phyloP scores from a whole-genome alignment of 2,113 vertebrate species.

The Lathamus discolor region DNA sequence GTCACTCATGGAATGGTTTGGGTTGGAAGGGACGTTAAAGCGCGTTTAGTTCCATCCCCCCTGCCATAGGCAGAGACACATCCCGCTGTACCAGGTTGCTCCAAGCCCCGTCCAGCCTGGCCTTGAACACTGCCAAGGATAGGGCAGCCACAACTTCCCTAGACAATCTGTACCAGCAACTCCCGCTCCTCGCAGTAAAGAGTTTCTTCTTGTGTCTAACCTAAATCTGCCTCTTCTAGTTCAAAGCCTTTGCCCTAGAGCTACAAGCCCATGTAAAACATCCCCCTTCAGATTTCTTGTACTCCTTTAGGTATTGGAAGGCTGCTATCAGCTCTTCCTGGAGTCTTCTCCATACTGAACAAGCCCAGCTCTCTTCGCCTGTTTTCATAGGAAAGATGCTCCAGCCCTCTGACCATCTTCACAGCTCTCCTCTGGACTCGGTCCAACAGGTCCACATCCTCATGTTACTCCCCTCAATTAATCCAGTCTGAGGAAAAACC shows the following conservation, averaged over 20 bases:
- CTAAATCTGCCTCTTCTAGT: not conserved
- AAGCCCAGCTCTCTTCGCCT: not conserved
- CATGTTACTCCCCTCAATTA: not conserved
- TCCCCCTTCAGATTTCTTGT: not conserved
- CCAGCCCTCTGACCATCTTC: not conserved
- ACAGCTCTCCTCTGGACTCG: not conserved
- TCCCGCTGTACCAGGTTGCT: not conserved
- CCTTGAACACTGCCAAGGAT: not conserved
- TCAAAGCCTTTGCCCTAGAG: not conserved
- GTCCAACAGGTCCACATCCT: not conserved
- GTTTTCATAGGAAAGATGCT: not conserved
- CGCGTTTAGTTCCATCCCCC: not conserved
- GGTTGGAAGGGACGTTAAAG: not conserved
- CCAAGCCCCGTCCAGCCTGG: not conserved
- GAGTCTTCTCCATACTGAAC: not conserved
- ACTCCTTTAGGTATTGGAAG: not conserved
- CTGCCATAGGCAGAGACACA: not conserved
- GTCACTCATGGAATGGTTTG: not conserved
- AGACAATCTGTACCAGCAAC: not conserved
- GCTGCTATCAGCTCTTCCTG: not conserved
- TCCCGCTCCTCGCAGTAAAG: not conserved
- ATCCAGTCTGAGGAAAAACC: not conserved
- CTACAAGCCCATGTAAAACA: not conserved
- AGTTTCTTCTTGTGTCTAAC: not conserved
- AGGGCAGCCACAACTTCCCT: not conserved